These are phyloP conservation scores for zebrafish (Danio rerio) DNA, from an alignment of 2,113 vertebrate genomes.

Conservation along the genomic window GRCz12tu NC_133182.1:30033501-30034000, in stretches of 20 bases:
- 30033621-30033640: background rate
- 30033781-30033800: slow-evolving; percentile 86
- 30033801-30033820: slow-evolving; percentile 87
- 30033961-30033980: background rate
- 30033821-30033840: slow-evolving; percentile 77
- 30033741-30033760: slow-evolving; percentile 83
- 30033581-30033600: no score
- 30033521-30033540: no score
- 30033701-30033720: slow-evolving; percentile 1
- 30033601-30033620: background rate
- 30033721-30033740: background rate
- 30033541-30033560: no score
- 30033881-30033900: no score
- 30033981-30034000: background rate
- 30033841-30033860: background rate
- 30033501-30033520: no score
- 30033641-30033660: background rate
- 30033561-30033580: no score
- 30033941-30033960: slow-evolving; percentile 7
- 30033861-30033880: background rate
- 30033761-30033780: slow-evolving; percentile 82
- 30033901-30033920: background rate
- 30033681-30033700: background rate
- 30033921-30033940: background rate
- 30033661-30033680: background rate